Conservation (phyloP, 2,888 invertebrate genomes). For the Gryllus longicercus region DNA sequence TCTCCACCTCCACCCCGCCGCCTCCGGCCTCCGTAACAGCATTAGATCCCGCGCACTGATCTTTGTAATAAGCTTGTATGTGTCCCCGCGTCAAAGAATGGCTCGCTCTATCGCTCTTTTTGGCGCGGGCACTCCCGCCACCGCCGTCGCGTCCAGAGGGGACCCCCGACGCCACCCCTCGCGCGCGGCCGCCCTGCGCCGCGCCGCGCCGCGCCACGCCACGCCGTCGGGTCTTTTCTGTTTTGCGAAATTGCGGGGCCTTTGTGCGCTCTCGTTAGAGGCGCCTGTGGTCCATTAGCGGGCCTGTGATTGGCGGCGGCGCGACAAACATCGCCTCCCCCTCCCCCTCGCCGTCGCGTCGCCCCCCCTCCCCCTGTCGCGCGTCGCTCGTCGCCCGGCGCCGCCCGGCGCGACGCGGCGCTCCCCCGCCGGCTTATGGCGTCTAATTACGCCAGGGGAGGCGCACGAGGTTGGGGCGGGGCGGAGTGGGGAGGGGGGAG, state of each 20-base stretch:
- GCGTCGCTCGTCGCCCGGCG: too few species aligned
- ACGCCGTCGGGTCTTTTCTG: not conserved
- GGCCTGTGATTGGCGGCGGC: not conserved
- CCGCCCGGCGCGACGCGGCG: not conserved
- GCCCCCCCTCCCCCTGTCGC: too few species aligned
- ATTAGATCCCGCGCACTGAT: slow-evolving; percentile 1
- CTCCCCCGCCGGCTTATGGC: not conserved
- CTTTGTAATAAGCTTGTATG: slow-evolving; percentile 17
- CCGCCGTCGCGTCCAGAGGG: too few species aligned
- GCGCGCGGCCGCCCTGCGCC: too few species aligned
- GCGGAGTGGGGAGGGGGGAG: not conserved
- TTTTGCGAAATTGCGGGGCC: slow-evolving; percentile 8
- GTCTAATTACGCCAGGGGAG: not conserved
- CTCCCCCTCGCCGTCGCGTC: not conserved
- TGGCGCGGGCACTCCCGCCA: not conserved
- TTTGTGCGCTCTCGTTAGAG: not conserved
- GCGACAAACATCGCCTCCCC: not conserved
- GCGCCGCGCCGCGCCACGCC: too few species aligned
- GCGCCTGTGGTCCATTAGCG: slow-evolving; percentile 17
- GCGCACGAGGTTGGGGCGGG: not conserved
- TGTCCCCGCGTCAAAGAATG: not conserved
- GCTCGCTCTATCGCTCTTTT: slow-evolving; percentile 6
- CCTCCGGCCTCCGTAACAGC: not conserved
- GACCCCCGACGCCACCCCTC: too few species aligned
- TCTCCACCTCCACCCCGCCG: not conserved